Base-by-base conservation (phyloP, 2,113 vertebrate species). In the Thryonomys swinderianus region DNA sequence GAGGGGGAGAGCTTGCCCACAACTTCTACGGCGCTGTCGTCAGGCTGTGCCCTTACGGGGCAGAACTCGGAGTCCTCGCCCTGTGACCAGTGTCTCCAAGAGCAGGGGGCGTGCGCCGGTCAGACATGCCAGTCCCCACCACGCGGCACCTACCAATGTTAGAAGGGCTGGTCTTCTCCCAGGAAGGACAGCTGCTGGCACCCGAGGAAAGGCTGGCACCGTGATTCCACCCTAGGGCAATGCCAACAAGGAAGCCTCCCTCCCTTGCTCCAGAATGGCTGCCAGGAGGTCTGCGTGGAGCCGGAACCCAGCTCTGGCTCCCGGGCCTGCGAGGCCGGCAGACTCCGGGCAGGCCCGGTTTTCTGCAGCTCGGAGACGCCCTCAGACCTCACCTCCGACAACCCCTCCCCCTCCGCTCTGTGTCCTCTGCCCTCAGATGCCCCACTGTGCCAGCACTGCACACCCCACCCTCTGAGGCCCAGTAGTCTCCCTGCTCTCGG, bases 71-170 rank as follows among this genome's bases (percentile, higher is more conserved):
- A 8, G 5, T 48, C 32, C 20, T 34, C 25, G 73, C 32, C 18
- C 37, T 20, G 6, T 57, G 73, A 37, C 32, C 30, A 64, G 30
- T 62, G 59, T 62, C 42, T 53, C 32, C 27, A 2, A 69, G 74
- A 66, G 81, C 37, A 7, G 57, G 51, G 57, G 23, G 5, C 12
- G 5, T 10, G 40, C 17, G 23, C 18, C n/a, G 16, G 45, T 0
- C 48, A 9, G 23, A 87, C 25, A n/a, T 1, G 2, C 14, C 4
- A 53, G 64, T 3, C 13, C 16, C 14, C 0, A 3, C 62, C 37
- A n/a, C 25, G 40, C 48, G 32, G 30, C 25, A 34, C 40, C 64
- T 48, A 32, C 51, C 30, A 12, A 8, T 21, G 18, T 6, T 21
- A 88, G 45, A n/a, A 0, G 0, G 37, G 74, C 59, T 10, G 20